Percentiles rank a stretch among this genome's conserved stretches.
Evolutionary conservation across 2,797 vertebrate genomes (phyloP).

Genomic region (Mormyrus proboscirostris): DNA sequence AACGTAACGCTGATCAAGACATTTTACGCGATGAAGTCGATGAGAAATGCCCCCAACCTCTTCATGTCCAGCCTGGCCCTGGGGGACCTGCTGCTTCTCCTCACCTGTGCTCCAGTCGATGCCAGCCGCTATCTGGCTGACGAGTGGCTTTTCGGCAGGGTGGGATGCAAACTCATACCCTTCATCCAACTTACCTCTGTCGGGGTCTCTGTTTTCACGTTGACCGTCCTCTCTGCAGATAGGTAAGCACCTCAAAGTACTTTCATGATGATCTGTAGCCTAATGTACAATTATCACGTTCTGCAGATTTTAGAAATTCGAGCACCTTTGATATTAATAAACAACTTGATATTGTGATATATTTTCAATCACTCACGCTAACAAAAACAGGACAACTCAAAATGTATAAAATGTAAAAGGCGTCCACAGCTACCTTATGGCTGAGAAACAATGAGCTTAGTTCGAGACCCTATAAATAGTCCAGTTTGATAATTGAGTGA

Average conservation of each 20-base stretch:
- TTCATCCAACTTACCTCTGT: slow-evolving; percentile 95
- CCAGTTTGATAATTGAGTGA: background rate
- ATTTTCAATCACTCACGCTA: background rate
- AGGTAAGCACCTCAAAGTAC: slow-evolving; percentile 63
- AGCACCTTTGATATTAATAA: background rate
- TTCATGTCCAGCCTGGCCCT: slow-evolving; percentile 91
- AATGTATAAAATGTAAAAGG: background rate
- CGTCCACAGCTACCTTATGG: background rate
- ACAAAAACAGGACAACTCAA: background rate
- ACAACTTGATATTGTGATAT: background rate
- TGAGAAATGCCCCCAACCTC: slow-evolving; percentile 82
- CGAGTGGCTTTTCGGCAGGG: slow-evolving; percentile 86
- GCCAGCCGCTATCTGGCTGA: slow-evolving; percentile 86
- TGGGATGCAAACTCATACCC: slow-evolving; percentile 91
- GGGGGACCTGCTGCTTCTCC: slow-evolving; percentile 82
- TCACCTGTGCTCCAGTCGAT: slow-evolving; percentile 93
- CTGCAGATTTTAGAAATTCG: background rate
- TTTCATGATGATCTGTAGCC: background rate
- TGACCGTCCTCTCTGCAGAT: slow-evolving; percentile 91
- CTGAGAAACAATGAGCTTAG: background rate
- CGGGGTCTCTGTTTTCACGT: slow-evolving; percentile 93
- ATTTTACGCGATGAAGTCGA: slow-evolving; percentile 81
- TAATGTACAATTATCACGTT: background rate
- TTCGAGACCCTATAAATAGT: background rate
- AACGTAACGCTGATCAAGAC: slow-evolving; percentile 91